Evolutionary conservation across 2,888 invertebrate genomes (phyloP), one percentile per base, ranked within the genome.

Genomic region (Eupithecia exiguata): DNA sequence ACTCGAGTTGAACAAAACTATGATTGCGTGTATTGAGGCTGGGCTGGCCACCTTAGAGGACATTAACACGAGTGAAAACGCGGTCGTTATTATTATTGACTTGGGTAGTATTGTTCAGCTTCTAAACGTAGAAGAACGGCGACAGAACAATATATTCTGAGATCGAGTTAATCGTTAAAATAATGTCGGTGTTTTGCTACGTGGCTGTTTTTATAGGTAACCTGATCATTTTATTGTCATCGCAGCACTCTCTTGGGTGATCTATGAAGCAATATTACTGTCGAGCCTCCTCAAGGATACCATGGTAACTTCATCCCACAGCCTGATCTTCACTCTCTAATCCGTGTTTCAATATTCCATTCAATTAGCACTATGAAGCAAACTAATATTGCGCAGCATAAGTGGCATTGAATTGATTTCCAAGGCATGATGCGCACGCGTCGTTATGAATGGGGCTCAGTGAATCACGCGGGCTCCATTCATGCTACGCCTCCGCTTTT

Each of bases 381-480:
- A 78, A 77, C 77, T 78, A 77, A 78, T 74, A 80, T 82, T 84
- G 83, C 82, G 80, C 75, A 82, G 81, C 71, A 81, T 81, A 83
- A 86, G 81, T 84, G 85, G 82, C 82, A 86, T 86, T 86, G 86
- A 86, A 85, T 84, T 80, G 80, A 82, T 86, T 81, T 83, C 82
- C 80, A 81, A 84, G 80, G 84, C 82, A 82, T 85, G 86, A 87
- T 86, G 86, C 84, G 84, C 86, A 82, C 84, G 85, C 86, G 82
- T 82, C 83, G 78, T 86, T 89, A 88, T 93, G 92, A 94, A 94
- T 93, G 93, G 87, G 84, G 78, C 84, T 84, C 86, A 83, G 90
- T 93, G 94, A 94, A 91, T 93, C 93, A 93, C 88, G 85, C 88
- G 83, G 84, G 80, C 61, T 86, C 89, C 93, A 93, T 94, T 93